Percentiles rank a stretch among this genome's conserved stretches.
These are phyloP conservation scores for Helicolenus hilgendorfi DNA, from an alignment of 2,797 vertebrate genomes.

Conservation along the genomic window DNA sequence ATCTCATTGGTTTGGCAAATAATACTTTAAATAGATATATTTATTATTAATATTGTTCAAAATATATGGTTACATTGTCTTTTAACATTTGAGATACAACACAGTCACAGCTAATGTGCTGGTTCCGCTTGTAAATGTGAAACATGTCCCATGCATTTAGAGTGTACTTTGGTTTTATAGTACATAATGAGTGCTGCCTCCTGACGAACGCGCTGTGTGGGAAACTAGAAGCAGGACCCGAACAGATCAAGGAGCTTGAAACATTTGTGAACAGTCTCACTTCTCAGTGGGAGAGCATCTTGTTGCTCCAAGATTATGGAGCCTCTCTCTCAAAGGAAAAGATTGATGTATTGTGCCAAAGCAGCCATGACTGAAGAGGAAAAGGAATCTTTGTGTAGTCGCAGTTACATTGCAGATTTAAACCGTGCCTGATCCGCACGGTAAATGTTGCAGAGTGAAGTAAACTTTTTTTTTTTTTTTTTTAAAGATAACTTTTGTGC, in stretches of 20 bases:
- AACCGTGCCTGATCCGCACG: not conserved
- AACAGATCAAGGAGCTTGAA: conserved; percentile 73
- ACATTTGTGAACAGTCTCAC: conserved; percentile 60
- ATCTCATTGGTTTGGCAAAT: not conserved
- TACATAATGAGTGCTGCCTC: conserved; percentile 60
- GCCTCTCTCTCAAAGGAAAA: conserved; percentile 44
- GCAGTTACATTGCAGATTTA: not conserved
- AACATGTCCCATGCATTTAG: conserved; percentile 22
- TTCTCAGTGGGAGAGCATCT: conserved; percentile 72
- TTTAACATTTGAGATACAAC: not conserved
- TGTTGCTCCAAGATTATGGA: conserved; percentile 69
- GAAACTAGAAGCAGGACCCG: conserved; percentile 45
- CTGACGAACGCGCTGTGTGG: conserved; percentile 47
- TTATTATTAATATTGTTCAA: not conserved
- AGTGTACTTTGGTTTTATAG: conserved; percentile 28
- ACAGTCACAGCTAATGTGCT: not conserved
- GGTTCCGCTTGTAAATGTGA: not conserved
- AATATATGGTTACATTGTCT: not conserved
- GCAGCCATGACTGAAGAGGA: conserved; percentile 20
- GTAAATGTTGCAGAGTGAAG: not conserved
- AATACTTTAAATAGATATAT: not conserved
- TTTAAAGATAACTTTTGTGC: not conserved
- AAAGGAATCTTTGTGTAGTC: not conserved
- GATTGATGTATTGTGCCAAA: conserved; percentile 10
- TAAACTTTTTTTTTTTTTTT: not conserved